A percentile compares a stretch with the other conserved stretches of the same genome.
phyloP scores from a whole-genome alignment of 2,888 invertebrate species.

The Ophion slaviceki region DNA sequence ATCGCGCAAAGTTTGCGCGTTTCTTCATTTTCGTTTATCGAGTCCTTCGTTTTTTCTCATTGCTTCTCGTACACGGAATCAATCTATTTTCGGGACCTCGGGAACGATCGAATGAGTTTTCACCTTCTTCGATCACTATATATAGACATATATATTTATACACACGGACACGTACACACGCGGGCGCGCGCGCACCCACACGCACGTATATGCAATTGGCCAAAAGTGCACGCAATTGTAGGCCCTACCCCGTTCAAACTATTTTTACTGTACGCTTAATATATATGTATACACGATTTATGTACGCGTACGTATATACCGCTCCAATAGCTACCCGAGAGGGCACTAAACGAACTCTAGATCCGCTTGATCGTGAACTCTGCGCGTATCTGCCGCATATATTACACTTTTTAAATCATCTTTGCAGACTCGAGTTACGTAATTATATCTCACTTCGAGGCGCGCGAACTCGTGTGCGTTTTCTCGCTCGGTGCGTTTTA shows the following conservation, averaged over 20 bases:
- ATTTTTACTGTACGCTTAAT: conserved; percentile 75
- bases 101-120: conserved; percentile 40
- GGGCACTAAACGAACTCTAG: conserved; percentile 37
- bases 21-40: conserved; percentile 18
- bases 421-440: conserved; percentile 62
- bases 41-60: not conserved
- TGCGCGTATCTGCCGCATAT: conserved; percentile 45
- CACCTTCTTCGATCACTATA: conserved; percentile 46
- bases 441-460: conserved; percentile 47
- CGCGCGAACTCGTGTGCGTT: conserved; percentile 26
- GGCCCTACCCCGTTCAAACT: conserved; percentile 74
- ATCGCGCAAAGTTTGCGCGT: conserved; percentile 17
- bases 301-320: conserved; percentile 31
- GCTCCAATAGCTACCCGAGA: conserved; percentile 49
- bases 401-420: conserved; percentile 56
- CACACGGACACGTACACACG: not conserved
- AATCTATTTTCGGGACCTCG: conserved; percentile 45
- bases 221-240: conserved; percentile 60
- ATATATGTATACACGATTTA: conserved; percentile 58
- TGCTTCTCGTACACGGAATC: conserved; percentile 31
- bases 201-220: conserved; percentile 38
- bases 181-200: not conserved
- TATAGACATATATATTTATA: conserved; percentile 28
- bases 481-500: not conserved
- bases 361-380: conserved; percentile 61